Base-by-base conservation (phyloP, 2,797 vertebrate species). In the Botia kubotai region DNA sequence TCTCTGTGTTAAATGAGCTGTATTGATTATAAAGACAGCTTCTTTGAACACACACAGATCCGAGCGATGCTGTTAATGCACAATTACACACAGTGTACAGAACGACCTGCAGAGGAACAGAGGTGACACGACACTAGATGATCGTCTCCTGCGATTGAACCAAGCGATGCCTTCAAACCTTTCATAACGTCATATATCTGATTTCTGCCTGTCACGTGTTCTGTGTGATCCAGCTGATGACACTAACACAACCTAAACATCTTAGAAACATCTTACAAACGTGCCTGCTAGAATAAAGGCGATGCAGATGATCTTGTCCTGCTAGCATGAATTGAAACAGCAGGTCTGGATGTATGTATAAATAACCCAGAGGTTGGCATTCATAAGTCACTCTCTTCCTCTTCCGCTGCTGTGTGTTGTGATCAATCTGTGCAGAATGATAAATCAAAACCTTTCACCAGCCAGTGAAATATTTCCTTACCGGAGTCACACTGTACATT, bases 1-100 rank as follows among this genome's bases (percentile, higher is more conserved):
- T 91, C 81, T 72, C 90, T 86, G 87, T 72, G 85, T 83, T 87
- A 90, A 92, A 93, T 91, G 90, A 92, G 91, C 90, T 91, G 91
- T 87, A 87, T 93, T 70, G 81, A 90, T 94, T 91, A 89, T 79
- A 84, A 87, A 90, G 86, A 86, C 88, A 79, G 86, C 57, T 92
- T 93, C 93, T 88, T 55, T 50, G 3, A 50, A 50, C 46, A 50
- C 46, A 50, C 46, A 50, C 46, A 50, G 46, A 50, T 3, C 8
- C 13, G 46, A 14, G 46, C 74, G 71, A 84, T 84, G 79, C 60
- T 33, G 33, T 79, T 83, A 77, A 68, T 69, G 76, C 86, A 86
- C 88, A 89, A 86, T 91, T 81, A 82, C 88, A 90, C 87, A 89
- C 88, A 84, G 77, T 13, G 76, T 75, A 86, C 69, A 87, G 87